Base-by-base conservation (phyloP, 1,140 invertebrate genomes). In the Saxidomus purpurata region DNA sequence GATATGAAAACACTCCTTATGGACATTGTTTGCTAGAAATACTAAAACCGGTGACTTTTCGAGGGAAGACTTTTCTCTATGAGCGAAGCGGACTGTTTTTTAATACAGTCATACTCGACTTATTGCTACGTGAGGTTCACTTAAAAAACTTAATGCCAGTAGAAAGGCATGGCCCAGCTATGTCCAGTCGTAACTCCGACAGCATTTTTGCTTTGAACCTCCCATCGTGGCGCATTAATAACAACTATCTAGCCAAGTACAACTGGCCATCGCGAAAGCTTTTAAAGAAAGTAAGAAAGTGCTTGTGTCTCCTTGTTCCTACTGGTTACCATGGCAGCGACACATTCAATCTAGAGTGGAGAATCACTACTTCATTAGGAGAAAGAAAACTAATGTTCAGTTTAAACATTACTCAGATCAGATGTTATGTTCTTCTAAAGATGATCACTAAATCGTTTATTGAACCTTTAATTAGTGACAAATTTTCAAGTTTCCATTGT, bases 401-500 rank as follows among this genome's bases (percentile, higher is more conserved):
- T 38, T 82, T 82, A 8, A 63, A 82, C 36, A 61, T 63, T n/a
- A 82, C 59, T n/a, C 55, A 63, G 55, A 22, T 82, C 34, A 82
- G 55, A 63, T 61, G 52, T 43, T 63, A 55, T 19, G 36, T 82
- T 28, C 11, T 63, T 13, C 36, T 82, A 25, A 82, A 82, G 22
- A 31, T 82, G 59, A 67, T 82, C 28, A 82, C 34, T 22, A 82
- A 82, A 67, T 34, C 52, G 13, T 82, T 82, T 22, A n/a, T 82
- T 36, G 43, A 52, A 11, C 52, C 52, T 22, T 19, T 63, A 22
- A 34, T 82, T n/a, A 59, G 80, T 15, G 59, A 67, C 63, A 17
- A 6, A 0, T 40, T 82, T 40, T 38, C 80, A 1, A 63, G 52
- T 22, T 82, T 34, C 36, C 80, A 82, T 52, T 82, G 59, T 38